A percentile compares a stretch with the other conserved stretches of the same genome.
Conservation (phyloP, 2,113 vertebrate species). For the Procavia capensis region DNA sequence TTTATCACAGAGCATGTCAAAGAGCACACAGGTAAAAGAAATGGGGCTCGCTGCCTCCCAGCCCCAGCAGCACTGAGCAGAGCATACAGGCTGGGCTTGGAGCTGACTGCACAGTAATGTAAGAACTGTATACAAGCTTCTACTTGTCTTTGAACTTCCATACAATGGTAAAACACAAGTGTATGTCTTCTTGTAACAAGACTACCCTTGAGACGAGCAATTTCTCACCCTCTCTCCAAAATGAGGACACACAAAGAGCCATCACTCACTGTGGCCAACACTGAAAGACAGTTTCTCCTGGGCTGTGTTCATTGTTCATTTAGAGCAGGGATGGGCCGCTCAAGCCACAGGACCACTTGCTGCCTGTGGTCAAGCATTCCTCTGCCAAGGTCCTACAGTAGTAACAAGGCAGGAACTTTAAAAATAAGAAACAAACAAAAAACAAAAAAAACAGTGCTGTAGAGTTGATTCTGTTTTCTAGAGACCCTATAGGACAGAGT, state of each 20-base stretch:
- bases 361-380: no score
- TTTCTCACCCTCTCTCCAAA: neutral
- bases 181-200: neutral
- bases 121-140: neutral
- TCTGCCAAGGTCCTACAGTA: neutral
- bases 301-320: neutral
- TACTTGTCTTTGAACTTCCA: neutral
- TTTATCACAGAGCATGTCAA: neutral
- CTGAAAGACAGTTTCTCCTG: neutral
- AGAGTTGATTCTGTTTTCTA: no score
- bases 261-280: neutral
- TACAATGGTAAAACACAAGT: neutral
- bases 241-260: neutral
- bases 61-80: neutral
- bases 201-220: neutral
- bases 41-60: no score
- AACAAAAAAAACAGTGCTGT: no score
- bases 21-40: neutral
- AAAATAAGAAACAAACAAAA: neutral
- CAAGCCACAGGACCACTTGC: neutral
- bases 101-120: no score
- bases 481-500: no score
- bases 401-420: neutral
- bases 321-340: neutral
- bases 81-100: neutral